Conservation (phyloP, 2,888 invertebrate species). For the Hyposoter dolosus region DNA sequence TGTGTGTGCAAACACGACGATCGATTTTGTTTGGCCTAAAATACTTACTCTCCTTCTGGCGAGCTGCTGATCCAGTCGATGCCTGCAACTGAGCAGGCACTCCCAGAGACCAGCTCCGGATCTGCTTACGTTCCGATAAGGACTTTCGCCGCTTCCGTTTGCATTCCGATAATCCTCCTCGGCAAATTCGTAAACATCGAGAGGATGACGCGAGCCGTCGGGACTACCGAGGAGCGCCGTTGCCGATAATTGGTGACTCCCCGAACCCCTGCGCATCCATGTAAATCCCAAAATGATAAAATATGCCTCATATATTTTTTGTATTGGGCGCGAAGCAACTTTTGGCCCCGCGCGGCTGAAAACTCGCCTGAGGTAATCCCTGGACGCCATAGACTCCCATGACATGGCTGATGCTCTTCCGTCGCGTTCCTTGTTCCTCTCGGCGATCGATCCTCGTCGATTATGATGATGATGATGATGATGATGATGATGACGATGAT, state of each 20-base stretch:
- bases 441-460: conserved; percentile 52
- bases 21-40: background rate
- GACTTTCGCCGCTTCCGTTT: conserved; percentile 81
- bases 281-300: too few species aligned
- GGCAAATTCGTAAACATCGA: conserved; percentile 89
- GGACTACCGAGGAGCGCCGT: conserved; percentile 93
- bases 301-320: too few species aligned
- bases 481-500: conserved; percentile 42
- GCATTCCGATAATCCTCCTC: conserved; percentile 86
- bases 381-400: conserved; percentile 94
- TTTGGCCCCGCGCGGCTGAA: too few species aligned
- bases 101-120: conserved; percentile 88
- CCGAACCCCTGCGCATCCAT: conserved; percentile 87
- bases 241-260: conserved; percentile 93
- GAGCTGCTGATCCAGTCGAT: conserved; percentile 91
- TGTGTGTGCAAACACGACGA: too few species aligned
- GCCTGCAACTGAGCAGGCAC: conserved; percentile 92
- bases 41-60: conserved; percentile 91
- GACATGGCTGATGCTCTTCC: conserved; percentile 88
- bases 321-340: too few species aligned
- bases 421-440: conserved; percentile 66
- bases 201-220: conserved; percentile 91
- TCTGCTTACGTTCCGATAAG: conserved; percentile 83
- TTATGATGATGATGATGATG: too few species aligned
- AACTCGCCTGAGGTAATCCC: conserved; percentile 90